These are phyloP conservation scores for Chrysomallon squamiferum DNA, from an alignment of 1,140 invertebrate species.

Conservation along the genomic window DNA sequence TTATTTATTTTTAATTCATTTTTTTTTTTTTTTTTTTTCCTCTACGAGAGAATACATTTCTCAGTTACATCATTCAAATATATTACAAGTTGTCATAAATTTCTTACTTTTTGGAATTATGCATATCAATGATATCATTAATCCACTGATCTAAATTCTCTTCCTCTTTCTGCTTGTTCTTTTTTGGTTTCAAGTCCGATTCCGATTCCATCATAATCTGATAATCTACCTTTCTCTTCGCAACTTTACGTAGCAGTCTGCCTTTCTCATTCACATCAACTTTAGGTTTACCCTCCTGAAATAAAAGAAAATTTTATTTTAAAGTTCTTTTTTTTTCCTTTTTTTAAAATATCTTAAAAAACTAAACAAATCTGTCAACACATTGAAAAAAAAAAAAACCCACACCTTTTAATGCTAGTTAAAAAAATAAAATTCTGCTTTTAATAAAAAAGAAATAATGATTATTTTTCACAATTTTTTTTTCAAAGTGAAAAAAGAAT, in stretches of 20 bases:
- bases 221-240: slow-evolving; percentile 39
- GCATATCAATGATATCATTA: slow-evolving; percentile 29
- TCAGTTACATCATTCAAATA: no score
- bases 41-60: no score
- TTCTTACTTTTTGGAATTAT: background rate
- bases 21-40: no score
- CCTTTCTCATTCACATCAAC: slow-evolving; percentile 38
- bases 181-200: slow-evolving; percentile 17
- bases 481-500: no score
- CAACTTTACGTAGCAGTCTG: slow-evolving; percentile 32
- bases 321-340: background rate
- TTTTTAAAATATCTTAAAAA: background rate
- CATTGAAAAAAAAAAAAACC: background rate
- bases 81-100: no score
- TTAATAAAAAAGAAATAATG: no score
- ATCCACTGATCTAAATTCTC: slow-evolving; percentile 49
- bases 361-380: background rate
- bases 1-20: no score
- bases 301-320: background rate
- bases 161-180: slow-evolving; percentile 30
- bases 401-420: no score
- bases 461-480: no score
- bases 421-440: no score
- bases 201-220: slow-evolving; percentile 34
- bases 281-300: slow-evolving; percentile 23